A percentile compares a stretch with the other conserved stretches of the same genome.
Evolutionary conservation across 2,113 vertebrate species (phyloP).

Genomic region (Halcyon malimbica): DNA sequence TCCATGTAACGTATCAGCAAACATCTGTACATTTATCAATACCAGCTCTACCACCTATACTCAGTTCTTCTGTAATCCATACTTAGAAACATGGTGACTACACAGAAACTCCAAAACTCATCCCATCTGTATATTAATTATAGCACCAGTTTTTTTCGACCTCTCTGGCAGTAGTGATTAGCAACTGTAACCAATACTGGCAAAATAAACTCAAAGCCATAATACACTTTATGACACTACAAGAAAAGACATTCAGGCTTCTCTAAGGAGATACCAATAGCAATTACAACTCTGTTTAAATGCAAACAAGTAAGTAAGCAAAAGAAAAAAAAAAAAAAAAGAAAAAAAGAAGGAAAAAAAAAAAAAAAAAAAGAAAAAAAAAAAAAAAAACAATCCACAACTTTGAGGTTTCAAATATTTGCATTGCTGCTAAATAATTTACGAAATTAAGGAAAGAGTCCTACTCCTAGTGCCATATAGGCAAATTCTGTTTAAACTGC

Average conservation of each 20-base stretch:
- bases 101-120: background rate
- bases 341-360: too few relatives aligned
- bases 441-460: constrained; percentile 13
- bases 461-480: background rate
- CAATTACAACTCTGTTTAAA: constrained; percentile 41
- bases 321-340: background rate
- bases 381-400: background rate
- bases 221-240: background rate
- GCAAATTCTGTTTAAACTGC: constrained; percentile 43
- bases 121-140: background rate
- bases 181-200: background rate
- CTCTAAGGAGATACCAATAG: background rate
- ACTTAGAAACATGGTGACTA: background rate
- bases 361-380: background rate
- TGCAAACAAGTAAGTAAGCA: background rate
- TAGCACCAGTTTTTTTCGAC: background rate
- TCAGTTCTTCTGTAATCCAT: background rate
- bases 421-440: constrained; percentile 48
- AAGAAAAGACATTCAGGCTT: background rate
- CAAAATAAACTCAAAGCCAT: constrained; percentile 15
- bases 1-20: background rate
- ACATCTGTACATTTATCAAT: background rate
- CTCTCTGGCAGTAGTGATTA: background rate
- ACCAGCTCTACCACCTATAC: background rate
- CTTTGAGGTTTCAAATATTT: constrained; percentile 50